Evolutionary conservation across 2,113 vertebrate species (phyloP).

Genomic region (Turnix velox): DNA sequence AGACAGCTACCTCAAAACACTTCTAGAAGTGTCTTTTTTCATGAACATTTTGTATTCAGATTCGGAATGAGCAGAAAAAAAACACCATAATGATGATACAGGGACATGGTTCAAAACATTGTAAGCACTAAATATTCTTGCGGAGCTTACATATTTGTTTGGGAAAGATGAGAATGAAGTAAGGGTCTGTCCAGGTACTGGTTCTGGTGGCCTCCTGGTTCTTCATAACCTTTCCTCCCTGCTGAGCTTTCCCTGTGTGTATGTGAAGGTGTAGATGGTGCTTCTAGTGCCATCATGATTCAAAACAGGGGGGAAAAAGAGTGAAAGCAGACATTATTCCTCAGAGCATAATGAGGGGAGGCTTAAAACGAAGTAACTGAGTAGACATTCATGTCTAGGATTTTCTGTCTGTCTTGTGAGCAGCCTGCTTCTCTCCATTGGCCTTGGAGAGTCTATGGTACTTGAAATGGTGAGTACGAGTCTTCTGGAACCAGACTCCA

Average conservation of each 20-base stretch:
- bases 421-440: not conserved
- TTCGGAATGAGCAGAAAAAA: not conserved
- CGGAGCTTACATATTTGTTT: not conserved
- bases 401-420: not conserved
- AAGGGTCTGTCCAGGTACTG: not conserved
- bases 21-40: not conserved
- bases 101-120: not conserved
- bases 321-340: not conserved
- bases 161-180: not conserved
- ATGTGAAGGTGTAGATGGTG: not conserved
- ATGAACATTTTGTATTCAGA: not conserved
- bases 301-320: not conserved
- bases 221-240: not conserved
- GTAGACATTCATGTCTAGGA: not conserved
- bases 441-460: not conserved
- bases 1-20: not conserved
- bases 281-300: not conserved
- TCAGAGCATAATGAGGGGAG: not conserved
- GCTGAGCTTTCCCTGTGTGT: not conserved
- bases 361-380: not conserved
- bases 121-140: not conserved
- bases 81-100: not conserved
- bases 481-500: not conserved
- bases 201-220: not conserved
- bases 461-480: not conserved